These are phyloP conservation scores for Leucozona laternaria DNA, from an alignment of 2,888 invertebrate species.

Conservation along the genomic window DNA sequence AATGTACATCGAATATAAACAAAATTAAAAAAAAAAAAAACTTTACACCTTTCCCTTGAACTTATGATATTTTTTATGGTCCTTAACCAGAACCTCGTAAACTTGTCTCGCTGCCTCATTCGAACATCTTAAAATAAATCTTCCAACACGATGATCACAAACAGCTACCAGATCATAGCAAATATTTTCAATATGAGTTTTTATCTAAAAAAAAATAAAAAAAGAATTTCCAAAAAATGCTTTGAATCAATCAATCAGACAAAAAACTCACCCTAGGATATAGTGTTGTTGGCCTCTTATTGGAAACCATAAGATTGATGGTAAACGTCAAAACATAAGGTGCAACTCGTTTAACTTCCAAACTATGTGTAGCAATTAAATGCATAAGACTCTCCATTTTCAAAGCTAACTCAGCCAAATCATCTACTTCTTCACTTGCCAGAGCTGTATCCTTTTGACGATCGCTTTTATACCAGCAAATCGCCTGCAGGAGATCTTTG, in stretches of 20 bases:
- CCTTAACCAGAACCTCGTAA: conserved; percentile 81
- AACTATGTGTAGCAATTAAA: conserved; percentile 78
- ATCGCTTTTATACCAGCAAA: conserved; percentile 82
- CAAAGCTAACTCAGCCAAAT: conserved; percentile 79
- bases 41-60: conserved; percentile 82
- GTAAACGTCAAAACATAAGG: conserved; percentile 81
- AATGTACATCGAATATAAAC: conserved; percentile 10
- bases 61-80: conserved; percentile 82
- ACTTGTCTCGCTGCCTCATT: conserved; percentile 82
- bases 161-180: conserved; percentile 81
- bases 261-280: conserved; percentile 80
- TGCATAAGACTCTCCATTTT: conserved; percentile 81
- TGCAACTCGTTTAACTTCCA: conserved; percentile 82
- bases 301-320: conserved; percentile 81
- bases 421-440: conserved; percentile 79
- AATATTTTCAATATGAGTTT: conserved; percentile 81
- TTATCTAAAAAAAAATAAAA: conserved; percentile 79
- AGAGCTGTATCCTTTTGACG: conserved; percentile 80
- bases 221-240: neutral
- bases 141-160: conserved; percentile 82
- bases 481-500: conserved; percentile 81
- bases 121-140: conserved; percentile 82
- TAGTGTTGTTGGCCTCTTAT: conserved; percentile 81
- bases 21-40: neutral
- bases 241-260: neutral